phyloP scores from a whole-genome alignment of 2,888 invertebrate species.

The Pterostichus niger region DNA sequence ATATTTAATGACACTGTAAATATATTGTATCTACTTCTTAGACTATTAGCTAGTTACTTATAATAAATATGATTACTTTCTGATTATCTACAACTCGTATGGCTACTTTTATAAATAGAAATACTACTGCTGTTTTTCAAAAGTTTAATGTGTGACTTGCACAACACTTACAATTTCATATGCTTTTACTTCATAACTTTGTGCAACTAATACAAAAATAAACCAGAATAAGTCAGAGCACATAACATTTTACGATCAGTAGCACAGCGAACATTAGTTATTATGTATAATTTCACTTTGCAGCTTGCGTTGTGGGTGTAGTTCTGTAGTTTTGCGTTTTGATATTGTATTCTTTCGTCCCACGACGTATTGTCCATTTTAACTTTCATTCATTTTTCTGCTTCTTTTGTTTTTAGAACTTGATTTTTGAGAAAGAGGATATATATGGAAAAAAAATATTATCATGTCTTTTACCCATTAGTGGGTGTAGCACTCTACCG shows the following conservation, averaged over 20 bases:
- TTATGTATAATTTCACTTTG: constrained; percentile 33
- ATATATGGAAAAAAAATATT: too few species aligned
- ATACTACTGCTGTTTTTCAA: background rate
- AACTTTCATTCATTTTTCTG: too few species aligned
- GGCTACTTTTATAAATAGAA: constrained; percentile 21
- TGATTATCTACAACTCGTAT: background rate
- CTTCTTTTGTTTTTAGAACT: too few species aligned
- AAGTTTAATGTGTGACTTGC: background rate
- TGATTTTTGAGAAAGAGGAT: background rate
- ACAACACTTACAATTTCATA: constrained; percentile 9
- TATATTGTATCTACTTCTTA: background rate
- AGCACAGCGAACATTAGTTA: constrained; percentile 39
- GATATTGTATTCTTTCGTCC: background rate
- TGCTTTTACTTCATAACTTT: constrained; percentile 8
- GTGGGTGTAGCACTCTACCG: too few species aligned
- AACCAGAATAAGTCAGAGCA: constrained; percentile 6
- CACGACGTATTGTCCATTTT: background rate
- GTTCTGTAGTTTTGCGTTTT: background rate
- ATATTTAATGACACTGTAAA: constrained; percentile 31
- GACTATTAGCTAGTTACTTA: constrained; percentile 12
- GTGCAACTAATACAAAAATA: constrained; percentile 14
- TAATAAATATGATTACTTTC: background rate
- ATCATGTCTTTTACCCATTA: too few species aligned
- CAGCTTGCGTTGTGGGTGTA: background rate
- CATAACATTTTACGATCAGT: constrained; percentile 34